A percentile compares a stretch with the other conserved stretches of the same genome.
phyloP scores from a whole-genome alignment of 37 sponge, comb jelly and placozoan genomes.

The Agelas oroides region DNA sequence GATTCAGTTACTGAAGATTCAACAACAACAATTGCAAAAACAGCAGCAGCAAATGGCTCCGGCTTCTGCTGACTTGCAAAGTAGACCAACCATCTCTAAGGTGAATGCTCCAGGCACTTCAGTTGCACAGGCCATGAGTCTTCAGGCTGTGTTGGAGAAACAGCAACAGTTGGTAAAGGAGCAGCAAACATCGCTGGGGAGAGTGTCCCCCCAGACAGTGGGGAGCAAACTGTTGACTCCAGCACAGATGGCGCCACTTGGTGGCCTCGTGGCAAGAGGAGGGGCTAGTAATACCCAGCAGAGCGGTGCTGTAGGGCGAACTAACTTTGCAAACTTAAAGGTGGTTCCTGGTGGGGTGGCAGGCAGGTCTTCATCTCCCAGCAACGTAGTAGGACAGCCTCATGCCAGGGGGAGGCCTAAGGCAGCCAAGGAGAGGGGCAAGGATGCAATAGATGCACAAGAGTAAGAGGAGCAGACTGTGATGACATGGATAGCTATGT shows the following conservation, averaged over 20 bases:
- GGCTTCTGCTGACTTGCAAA: neutral
- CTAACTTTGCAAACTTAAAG: conserved; percentile 40
- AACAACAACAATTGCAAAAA: conserved; percentile 4
- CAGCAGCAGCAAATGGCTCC: neutral
- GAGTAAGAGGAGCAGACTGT: conserved; percentile 8
- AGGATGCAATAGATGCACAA: neutral
- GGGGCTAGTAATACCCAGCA: neutral
- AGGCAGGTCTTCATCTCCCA: no score
- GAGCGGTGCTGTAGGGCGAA: neutral
- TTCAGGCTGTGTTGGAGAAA: conserved; percentile 18
- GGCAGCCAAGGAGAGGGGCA: neutral
- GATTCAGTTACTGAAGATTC: conserved; percentile 13
- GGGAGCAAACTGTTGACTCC: neutral
- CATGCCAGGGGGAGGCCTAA: conserved; percentile 26
- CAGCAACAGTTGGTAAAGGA: conserved; percentile 32
- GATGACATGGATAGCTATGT: no score
- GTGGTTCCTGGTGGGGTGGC: neutral
- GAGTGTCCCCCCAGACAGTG: neutral
- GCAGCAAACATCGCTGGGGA: conserved; percentile 22
- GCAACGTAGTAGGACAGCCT: no score
- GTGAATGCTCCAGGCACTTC: neutral
- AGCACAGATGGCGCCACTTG: neutral
- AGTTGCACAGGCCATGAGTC: neutral
- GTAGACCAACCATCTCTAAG: neutral
- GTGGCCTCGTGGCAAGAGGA: neutral